Evolutionary conservation across 1,140 invertebrate species (phyloP), one percentile per base, ranked within the genome.

Genomic region (Eulimnadia texana): DNA sequence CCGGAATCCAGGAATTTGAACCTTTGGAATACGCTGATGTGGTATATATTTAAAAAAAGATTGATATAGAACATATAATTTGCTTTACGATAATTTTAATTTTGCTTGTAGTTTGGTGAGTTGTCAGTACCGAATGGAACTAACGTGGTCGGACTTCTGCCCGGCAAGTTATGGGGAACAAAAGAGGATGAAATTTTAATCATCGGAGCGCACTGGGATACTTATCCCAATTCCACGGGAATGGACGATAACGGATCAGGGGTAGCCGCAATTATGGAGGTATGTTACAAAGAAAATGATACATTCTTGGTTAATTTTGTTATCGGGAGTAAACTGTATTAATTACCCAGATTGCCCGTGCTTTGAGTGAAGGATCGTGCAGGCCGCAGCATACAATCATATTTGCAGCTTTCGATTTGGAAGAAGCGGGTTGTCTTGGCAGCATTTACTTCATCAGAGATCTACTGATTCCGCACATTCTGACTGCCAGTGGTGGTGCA

Each of bases 181-280:
- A 55, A 67, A 3, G 63, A 67, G 23, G 75, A 76, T 63, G 60
- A 64, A 56, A 71, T 74, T 3, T 55, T 74, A 10, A 59, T 76
- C 2, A 61, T 76, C 23, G 75, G 74, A 16, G 75, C 75, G 6
- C 75, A 77, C 65, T 74, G 72, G 64, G 75, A 77, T 61, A 76
- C 75, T 0, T 70, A 72, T 0, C 64, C 62, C 3, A 27, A 27
- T 3, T 58, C 55, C n/a, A 50, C 65, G 11, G 71, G 75, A 3
- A 70, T 73, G 2, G 71, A 75, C 63, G 75, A 77, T 63, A 76
- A 76, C 65, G 75, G 74, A 3, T 74, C 72, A 9, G 75, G 75
- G 16, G 64, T 73, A 24, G 67, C 70, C 3, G 73, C 70, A 1
- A 68, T 77, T 59, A 60, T 77, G n/a, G 75, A 77, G 67, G 66